Evolutionary conservation across 2,113 vertebrate species (phyloP).

Genomic region (Grantiella picta): DNA sequence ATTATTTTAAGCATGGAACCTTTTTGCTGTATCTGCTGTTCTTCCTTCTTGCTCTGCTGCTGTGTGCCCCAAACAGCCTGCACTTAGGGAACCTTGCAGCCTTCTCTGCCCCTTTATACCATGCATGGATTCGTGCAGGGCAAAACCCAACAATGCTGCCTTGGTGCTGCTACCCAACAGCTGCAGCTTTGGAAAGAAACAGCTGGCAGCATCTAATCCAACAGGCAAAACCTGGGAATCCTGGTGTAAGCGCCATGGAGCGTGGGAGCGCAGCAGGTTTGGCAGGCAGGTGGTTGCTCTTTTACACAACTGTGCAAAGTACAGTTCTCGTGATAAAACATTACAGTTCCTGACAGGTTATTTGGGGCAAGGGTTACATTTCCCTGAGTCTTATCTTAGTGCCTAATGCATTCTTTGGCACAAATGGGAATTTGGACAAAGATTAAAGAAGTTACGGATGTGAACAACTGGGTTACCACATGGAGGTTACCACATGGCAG

Average conservation of each 20-base stretch:
- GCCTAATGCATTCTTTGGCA: slow-evolving; percentile 12
- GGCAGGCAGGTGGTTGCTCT: not conserved
- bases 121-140: accelerated
- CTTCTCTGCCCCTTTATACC: not conserved
- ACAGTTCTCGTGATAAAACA: slow-evolving; percentile 42
- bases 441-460: not conserved
- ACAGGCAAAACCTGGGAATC: not conserved
- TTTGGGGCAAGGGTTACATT: slow-evolving; percentile 21
- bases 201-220: not conserved
- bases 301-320: slow-evolving; percentile 58
- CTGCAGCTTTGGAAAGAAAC: not conserved
- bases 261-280: not conserved
- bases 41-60: not conserved
- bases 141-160: not conserved
- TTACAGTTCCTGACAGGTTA: slow-evolving; percentile 26
- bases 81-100: not conserved
- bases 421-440: slow-evolving; percentile 21
- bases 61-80: not conserved
- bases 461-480: slow-evolving; percentile 9
- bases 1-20: not conserved
- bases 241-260: not conserved
- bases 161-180: not conserved
- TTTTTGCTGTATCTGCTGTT: not conserved
- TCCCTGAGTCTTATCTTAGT: slow-evolving; percentile 10
- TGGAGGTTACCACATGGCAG: not conserved